phyloP scores from a whole-genome alignment of 2,797 vertebrate genomes.

The Coregonus ussuriensis region DNA sequence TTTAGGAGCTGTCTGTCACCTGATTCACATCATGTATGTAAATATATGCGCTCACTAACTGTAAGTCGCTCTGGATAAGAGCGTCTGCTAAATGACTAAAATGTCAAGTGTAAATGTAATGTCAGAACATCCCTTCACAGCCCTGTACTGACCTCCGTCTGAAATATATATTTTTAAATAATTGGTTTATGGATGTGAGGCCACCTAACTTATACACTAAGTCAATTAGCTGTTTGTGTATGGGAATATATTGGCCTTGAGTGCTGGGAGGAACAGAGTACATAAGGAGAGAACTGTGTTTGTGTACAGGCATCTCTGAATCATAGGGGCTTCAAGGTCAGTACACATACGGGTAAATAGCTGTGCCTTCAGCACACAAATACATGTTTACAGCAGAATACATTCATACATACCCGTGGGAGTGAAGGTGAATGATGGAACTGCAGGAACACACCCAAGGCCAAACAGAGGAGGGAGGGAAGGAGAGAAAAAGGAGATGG shows the following conservation, averaged over 20 bases:
- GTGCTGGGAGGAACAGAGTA: neutral
- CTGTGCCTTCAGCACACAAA: slow-evolving; percentile 7
- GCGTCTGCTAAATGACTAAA: too few relatives aligned
- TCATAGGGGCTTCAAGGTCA: neutral
- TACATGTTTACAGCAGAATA: neutral
- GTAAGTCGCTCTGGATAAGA: too few relatives aligned
- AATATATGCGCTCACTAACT: too few relatives aligned
- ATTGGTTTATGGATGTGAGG: neutral
- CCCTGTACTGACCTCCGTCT: neutral
- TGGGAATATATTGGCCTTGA: neutral
- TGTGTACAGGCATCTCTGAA: neutral
- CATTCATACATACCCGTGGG: slow-evolving; percentile 85
- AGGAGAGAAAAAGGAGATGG: neutral
- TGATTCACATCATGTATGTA: neutral
- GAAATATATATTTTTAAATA: neutral
- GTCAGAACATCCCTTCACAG: neutral
- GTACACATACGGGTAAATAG: neutral
- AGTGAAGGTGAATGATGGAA: slow-evolving; percentile 97
- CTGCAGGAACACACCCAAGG: slow-evolving; percentile 71
- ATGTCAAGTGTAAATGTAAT: too few relatives aligned
- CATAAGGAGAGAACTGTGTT: neutral
- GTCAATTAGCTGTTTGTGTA: neutral
- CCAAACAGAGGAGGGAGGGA: neutral
- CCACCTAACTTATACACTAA: neutral
- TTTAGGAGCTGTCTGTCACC: neutral